Evolutionary conservation across 2,888 invertebrate species (phyloP).

Genomic region (Hofmannophila pseudospretella): DNA sequence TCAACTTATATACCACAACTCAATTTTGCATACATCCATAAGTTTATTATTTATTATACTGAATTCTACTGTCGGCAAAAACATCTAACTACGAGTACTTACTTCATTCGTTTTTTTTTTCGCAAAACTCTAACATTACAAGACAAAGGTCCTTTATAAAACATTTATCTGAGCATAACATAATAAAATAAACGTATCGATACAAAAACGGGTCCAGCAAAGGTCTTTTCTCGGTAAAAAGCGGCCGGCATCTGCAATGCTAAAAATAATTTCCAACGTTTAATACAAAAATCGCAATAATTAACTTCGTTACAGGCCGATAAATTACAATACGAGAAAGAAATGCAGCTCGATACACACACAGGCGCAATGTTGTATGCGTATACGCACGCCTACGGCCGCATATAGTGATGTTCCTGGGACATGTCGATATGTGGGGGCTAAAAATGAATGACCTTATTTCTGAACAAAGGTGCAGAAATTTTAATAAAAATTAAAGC

Average conservation of each 20-base stretch:
- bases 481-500: no score
- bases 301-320: slow-evolving; percentile 77
- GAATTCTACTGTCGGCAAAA: no score
- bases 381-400: slow-evolving; percentile 24
- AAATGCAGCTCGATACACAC: slow-evolving; percentile 65
- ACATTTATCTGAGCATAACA: neutral
- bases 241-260: slow-evolving; percentile 47
- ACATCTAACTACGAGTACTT: no score
- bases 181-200: slow-evolving; percentile 1
- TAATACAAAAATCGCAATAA: slow-evolving; percentile 78
- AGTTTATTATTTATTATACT: no score
- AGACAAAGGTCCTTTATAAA: neutral
- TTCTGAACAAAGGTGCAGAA: no score
- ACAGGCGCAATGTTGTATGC: slow-evolving; percentile 20
- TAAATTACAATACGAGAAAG: slow-evolving; percentile 77
- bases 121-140: neutral
- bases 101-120: neutral
- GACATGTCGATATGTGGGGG: slow-evolving; percentile 1
- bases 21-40: no score
- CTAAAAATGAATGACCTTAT: no score
- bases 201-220: slow-evolving; percentile 17
- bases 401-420: slow-evolving; percentile 21
- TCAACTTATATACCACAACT: no score
- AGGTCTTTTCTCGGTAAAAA: slow-evolving; percentile 35
- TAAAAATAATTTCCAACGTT: slow-evolving; percentile 78